Percentiles rank a stretch among this genome's conserved stretches.
Evolutionary conservation across 2,113 vertebrate species (phyloP).

Genomic region (Puffinus mauretanicus): DNA sequence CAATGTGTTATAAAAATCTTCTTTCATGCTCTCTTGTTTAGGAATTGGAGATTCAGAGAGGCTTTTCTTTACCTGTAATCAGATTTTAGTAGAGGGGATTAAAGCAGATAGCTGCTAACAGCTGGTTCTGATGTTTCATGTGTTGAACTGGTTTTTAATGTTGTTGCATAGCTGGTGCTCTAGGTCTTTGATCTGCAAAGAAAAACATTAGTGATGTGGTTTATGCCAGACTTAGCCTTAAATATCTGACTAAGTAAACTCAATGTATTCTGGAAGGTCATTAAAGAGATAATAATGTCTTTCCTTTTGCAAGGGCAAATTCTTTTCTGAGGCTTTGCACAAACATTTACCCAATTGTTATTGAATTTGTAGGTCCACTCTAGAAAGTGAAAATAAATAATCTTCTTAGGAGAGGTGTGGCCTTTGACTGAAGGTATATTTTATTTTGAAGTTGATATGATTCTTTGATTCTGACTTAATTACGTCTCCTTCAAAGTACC

Average conservation of each 20-base stretch:
- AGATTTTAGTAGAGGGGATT: slow-evolving; percentile 4
- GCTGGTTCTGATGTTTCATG: background rate
- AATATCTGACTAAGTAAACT: background rate
- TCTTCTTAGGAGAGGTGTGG: background rate
- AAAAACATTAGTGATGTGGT: background rate
- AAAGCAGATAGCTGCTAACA: background rate
- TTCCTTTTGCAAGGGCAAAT: background rate
- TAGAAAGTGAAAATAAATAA: background rate
- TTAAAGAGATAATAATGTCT: background rate
- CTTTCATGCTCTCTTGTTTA: background rate
- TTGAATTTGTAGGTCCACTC: background rate
- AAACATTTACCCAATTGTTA: background rate
- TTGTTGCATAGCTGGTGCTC: background rate
- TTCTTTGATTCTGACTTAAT: background rate
- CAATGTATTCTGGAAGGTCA: background rate
- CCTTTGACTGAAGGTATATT: background rate
- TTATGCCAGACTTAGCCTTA: background rate
- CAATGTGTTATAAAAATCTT: background rate
- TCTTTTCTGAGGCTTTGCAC: background rate
- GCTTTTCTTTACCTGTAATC: background rate
- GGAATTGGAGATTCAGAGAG: background rate
- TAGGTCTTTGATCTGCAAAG: background rate
- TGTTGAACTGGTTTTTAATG: background rate
- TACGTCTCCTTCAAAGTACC: background rate
- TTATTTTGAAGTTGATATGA: background rate